phyloP scores from a whole-genome alignment of 2,113 vertebrate genomes.

The Athene noctua region DNA sequence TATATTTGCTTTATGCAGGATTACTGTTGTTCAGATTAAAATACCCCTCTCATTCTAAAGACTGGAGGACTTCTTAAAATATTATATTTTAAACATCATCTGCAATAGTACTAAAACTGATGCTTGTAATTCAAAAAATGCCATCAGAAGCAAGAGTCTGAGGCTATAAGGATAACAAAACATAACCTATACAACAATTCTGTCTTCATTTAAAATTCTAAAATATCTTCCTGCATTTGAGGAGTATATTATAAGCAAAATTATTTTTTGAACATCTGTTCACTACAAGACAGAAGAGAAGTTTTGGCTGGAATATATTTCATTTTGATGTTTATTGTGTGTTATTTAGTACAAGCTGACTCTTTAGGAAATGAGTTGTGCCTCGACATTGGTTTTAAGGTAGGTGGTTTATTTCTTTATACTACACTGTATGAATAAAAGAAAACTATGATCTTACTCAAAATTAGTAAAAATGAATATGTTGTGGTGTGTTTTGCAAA shows the following conservation, averaged over 20 bases:
- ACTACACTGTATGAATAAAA: background rate
- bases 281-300: background rate
- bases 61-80: background rate
- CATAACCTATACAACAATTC: background rate
- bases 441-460: background rate
- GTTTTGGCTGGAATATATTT: background rate
- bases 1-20: background rate
- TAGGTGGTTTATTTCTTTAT: background rate
- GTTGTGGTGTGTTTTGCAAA: background rate
- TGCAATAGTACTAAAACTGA: background rate
- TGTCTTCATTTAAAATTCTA: background rate
- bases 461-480: background rate
- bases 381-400: background rate
- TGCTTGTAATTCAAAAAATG: background rate
- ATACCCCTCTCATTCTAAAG: background rate
- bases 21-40: background rate
- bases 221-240: background rate
- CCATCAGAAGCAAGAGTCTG: background rate
- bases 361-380: background rate
- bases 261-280: background rate
- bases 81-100: background rate
- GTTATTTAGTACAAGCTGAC: background rate
- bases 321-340: background rate
- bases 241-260: background rate
- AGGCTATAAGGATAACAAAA: background rate